Evolutionary conservation across 2,113 vertebrate genomes (phyloP).

Genomic region (Corvus hawaiiensis): DNA sequence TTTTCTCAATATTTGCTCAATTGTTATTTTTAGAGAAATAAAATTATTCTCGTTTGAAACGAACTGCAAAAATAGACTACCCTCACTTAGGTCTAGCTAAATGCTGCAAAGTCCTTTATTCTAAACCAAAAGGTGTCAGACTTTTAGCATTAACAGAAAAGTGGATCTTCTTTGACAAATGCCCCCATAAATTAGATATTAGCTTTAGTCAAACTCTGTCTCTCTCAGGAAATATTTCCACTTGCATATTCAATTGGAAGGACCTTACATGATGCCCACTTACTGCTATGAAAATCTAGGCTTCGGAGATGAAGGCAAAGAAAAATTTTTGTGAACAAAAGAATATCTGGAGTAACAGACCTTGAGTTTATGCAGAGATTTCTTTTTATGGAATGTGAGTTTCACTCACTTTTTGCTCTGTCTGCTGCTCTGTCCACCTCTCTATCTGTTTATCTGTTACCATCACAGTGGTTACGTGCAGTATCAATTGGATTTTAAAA

Average conservation of each 20-base stretch:
- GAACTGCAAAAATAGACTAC: background rate
- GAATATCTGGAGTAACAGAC: constrained; percentile 11
- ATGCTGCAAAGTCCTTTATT: background rate
- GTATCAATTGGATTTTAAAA: constrained; percentile 73
- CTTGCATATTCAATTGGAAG: constrained; percentile 56
- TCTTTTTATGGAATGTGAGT: background rate
- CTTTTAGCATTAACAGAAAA: constrained; percentile 36
- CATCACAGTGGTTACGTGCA: constrained; percentile 19
- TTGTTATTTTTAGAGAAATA: constrained; percentile 37
- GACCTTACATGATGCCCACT: constrained; percentile 21
- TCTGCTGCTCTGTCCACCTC: constrained; percentile 18
- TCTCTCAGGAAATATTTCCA: constrained; percentile 66
- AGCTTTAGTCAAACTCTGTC: constrained; percentile 62
- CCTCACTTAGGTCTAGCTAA: constrained; percentile 10
- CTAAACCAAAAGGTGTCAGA: constrained; percentile 34
- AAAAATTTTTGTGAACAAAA: constrained; percentile 59
- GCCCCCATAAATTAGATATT: constrained; percentile 69
- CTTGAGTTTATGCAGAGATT: constrained; percentile 16
- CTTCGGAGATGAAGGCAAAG: constrained; percentile 11
- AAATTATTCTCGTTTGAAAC: background rate
- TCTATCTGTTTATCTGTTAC: constrained; percentile 37
- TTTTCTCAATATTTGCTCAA: constrained; percentile 6
- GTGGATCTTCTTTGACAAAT: constrained; percentile 67
- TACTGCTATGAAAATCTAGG: constrained; percentile 48
- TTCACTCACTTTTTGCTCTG: constrained; percentile 58